Conservation (phyloP, 1,140 invertebrate genomes). For the Lordiphosa mommai region DNA sequence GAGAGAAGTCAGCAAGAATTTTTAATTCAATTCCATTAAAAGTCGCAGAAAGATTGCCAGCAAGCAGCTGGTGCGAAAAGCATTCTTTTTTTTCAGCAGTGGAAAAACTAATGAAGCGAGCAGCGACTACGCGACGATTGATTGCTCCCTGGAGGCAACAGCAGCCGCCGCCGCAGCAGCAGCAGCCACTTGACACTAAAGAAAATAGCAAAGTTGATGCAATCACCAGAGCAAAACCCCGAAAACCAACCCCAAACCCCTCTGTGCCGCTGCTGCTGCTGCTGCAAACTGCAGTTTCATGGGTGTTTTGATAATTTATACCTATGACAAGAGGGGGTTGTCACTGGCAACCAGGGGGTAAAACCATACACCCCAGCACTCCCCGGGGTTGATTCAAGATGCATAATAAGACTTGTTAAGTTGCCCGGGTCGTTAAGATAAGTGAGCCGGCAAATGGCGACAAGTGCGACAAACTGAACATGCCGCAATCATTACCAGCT, state of each 20-base stretch:
- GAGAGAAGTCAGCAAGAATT: constrained; percentile 43
- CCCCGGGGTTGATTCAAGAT: constrained; percentile 50
- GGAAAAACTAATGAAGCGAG: constrained; percentile 69
- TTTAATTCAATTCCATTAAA: constrained; percentile 77
- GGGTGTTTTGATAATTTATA: constrained; percentile 60
- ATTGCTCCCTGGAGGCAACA: constrained; percentile 67
- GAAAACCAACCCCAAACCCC: constrained; percentile 11
- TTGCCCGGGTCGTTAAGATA: constrained; percentile 75
- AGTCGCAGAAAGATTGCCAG: constrained; percentile 54
- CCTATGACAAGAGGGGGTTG: constrained; percentile 28
- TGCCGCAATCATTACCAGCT: constrained; percentile 67
- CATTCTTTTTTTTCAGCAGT: constrained; percentile 14
- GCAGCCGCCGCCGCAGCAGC: constrained; percentile 10
- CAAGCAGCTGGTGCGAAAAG: constrained; percentile 56
- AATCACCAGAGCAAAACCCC: constrained; percentile 47
- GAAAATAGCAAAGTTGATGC: constrained; percentile 50
- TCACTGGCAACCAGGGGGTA: not conserved
- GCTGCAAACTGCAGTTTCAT: constrained; percentile 52
- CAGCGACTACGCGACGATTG: constrained; percentile 72
- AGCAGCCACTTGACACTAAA: constrained; percentile 40
- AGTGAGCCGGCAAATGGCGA: constrained; percentile 74
- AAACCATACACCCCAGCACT: constrained; percentile 10
- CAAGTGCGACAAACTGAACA: constrained; percentile 66
- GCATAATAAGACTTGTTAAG: constrained; percentile 77
- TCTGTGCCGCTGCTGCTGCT: constrained; percentile 12